A percentile compares a stretch with the other conserved stretches of the same genome.
Evolutionary conservation across 2,888 invertebrate genomes (phyloP).

Genomic region (Helleia helle): DNA sequence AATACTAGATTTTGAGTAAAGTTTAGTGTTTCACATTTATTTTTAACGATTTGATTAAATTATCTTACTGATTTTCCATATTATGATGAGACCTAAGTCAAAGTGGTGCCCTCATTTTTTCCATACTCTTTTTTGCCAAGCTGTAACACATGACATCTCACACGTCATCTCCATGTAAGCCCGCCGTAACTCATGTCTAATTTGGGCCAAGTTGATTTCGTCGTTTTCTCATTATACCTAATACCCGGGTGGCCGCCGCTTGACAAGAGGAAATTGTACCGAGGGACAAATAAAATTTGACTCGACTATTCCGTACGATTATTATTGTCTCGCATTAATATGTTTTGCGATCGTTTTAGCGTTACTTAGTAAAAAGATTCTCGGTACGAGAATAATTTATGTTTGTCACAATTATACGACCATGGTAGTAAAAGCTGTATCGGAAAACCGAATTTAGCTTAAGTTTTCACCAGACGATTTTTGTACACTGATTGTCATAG

Average conservation of each 20-base stretch:
- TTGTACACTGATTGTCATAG: no score
- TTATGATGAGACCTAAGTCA: no score
- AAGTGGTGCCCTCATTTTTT: no score
- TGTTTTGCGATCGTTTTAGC: constrained; percentile 45
- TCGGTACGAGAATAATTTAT: background rate
- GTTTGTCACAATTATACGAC: background rate
- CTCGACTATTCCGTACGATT: constrained; percentile 35
- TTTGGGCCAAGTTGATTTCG: constrained; percentile 57
- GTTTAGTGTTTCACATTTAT: no score
- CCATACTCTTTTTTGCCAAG: no score
- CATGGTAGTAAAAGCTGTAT: constrained; percentile 1
- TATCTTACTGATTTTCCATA: no score
- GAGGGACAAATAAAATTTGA: constrained; percentile 64
- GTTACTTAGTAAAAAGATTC: constrained; percentile 6
- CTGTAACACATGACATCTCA: constrained; percentile 13
- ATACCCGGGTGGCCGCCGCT: constrained; percentile 62
- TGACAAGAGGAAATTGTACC: constrained; percentile 68
- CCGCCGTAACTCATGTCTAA: constrained; percentile 43
- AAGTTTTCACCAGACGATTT: no score
- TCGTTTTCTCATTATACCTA: constrained; percentile 62
- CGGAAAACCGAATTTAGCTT: no score
- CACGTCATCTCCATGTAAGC: constrained; percentile 38
- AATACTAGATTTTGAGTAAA: no score
- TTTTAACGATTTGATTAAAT: no score
- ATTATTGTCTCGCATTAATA: constrained; percentile 54